Evolutionary conservation across 2,888 invertebrate genomes (phyloP), one percentile per base, ranked within the genome.

Genomic region (Nomada ferruginata): DNA sequence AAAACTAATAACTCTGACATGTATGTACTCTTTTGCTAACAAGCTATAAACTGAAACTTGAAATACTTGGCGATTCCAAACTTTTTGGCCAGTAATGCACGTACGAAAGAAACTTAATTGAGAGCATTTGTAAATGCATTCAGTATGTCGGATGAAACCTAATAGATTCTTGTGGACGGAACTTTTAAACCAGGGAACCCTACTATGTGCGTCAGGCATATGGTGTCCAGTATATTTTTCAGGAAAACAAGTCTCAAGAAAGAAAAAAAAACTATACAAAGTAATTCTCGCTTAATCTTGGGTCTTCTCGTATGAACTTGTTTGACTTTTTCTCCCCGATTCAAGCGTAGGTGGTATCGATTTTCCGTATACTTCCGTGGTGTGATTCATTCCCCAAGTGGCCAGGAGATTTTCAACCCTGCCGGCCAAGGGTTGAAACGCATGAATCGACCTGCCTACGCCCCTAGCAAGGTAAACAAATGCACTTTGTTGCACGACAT

Each of bases 341-440:
- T 65, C 36, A 44, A 20, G 20, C 50, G 65, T 47, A 53, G 78
- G 10, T 11, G 53, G 53, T 90, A 91, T 91, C 86, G 91, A 90
- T 91, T 87, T 89, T 84, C 44, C 82, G 70, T 69, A 36, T 7
- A 82, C 82, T 87, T 84, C 82, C 80, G 79, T 79, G 1, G 85
- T 82, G 85, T 90, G 91, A 91, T 89, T 90, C 91, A 89, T 79
- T 87, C 87, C 89, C 85, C 84, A 76, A 84, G 86, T 85, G 84
- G 80, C 83, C 72, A 74, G 26, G 69, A 73, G 86, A 87, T 87
- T 87, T 85, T 79, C 85, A 81, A 86, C 85, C 85, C 78, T 79
- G 60, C 23, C 42, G 59, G 60, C 55, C n/a, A 72, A 52, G 82
- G 71, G 73, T 59, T 60, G 66, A 80, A 78, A 81, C 73, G 75